Evolutionary conservation across 2,797 vertebrate species (phyloP).

Genomic region (Crypturellus tataupa): DNA sequence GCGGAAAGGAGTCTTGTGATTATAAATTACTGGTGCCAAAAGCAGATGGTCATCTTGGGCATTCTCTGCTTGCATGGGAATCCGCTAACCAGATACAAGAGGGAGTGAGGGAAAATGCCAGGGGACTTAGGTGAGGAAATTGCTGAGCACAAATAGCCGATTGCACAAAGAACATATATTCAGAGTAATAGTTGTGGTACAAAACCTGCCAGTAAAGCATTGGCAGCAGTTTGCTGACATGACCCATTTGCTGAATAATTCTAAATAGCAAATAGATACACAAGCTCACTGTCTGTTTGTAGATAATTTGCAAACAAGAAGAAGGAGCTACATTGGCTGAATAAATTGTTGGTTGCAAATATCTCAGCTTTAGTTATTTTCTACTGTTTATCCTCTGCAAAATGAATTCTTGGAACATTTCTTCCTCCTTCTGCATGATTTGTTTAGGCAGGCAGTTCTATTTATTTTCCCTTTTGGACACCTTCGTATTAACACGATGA

Average conservation of each 20-base stretch:
- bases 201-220: background rate
- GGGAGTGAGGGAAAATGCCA: background rate
- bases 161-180: background rate
- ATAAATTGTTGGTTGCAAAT: background rate
- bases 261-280: background rate
- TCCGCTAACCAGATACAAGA: accelerated
- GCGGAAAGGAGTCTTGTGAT: background rate
- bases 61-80: background rate
- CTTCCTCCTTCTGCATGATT: accelerated
- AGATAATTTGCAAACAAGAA: background rate
- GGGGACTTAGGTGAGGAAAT: background rate
- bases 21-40: background rate
- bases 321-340: background rate
- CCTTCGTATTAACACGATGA: background rate
- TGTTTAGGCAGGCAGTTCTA: background rate
- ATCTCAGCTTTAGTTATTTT: background rate
- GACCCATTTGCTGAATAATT: constrained; percentile 31
- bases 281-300: background rate
- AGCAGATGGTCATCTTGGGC: background rate
- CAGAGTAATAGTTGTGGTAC: background rate
- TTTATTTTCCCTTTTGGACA: constrained; percentile 17
- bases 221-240: constrained; percentile 22
- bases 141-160: background rate
- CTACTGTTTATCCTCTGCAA: background rate
- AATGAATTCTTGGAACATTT: background rate